Conservation (phyloP, 2,888 invertebrate genomes). For the Timema cristinae region DNA sequence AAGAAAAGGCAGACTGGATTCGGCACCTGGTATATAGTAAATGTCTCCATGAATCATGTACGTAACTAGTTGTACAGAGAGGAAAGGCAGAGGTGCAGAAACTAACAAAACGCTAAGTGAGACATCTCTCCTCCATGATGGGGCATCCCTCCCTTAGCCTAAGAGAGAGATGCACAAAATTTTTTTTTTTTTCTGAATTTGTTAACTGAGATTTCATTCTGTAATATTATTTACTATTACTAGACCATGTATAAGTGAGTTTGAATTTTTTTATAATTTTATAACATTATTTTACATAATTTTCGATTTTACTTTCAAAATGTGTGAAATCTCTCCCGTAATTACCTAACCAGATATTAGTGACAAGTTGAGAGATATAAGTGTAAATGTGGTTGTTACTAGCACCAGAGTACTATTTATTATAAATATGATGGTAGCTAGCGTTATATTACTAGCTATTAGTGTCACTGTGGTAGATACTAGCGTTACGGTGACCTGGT, state of each 20-base stretch:
- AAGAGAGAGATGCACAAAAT: neutral
- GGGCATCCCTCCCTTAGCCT: neutral
- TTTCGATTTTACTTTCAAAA: too few species aligned
- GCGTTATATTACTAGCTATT: too few species aligned
- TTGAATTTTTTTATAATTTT: neutral
- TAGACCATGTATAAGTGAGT: neutral
- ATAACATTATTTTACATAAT: neutral
- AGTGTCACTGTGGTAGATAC: too few species aligned
- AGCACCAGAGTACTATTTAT: too few species aligned
- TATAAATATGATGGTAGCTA: too few species aligned
- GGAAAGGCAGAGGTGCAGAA: neutral
- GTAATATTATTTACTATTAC: neutral
- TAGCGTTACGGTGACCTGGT: too few species aligned
- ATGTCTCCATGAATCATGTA: neutral
- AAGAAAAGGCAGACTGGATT: neutral
- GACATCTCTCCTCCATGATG: neutral
- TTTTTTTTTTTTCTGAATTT: neutral
- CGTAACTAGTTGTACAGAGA: neutral
- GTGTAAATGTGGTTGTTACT: too few species aligned
- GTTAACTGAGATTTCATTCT: neutral
- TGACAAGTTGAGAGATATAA: too few species aligned
- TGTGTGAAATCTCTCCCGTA: too few species aligned
- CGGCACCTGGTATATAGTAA: neutral
- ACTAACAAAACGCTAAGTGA: neutral
- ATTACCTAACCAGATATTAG: too few species aligned